A percentile compares a stretch with the other conserved stretches of the same genome.
phyloP scores from a whole-genome alignment of 2,888 invertebrate genomes.

The Adineta ricciae region DNA sequence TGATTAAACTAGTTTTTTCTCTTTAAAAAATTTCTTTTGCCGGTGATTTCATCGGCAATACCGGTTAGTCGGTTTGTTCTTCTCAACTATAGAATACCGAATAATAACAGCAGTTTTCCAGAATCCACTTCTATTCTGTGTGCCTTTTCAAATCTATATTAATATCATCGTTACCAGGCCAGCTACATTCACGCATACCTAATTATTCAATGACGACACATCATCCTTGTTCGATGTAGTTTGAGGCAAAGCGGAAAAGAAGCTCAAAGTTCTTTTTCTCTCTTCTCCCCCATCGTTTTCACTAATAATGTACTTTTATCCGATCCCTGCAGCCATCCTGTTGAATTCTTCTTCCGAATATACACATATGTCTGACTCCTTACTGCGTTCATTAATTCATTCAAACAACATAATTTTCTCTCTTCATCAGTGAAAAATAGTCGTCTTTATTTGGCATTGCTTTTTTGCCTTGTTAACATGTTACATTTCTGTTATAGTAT shows the following conservation, averaged over 20 bases:
- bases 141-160: background rate
- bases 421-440: background rate
- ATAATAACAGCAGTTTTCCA: too few species aligned
- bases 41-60: background rate
- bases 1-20: background rate
- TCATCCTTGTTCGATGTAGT: background rate
- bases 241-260: background rate
- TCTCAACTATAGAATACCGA: too few species aligned
- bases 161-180: background rate
- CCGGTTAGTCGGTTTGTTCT: background rate
- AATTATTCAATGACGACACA: background rate
- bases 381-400: background rate
- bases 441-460: background rate
- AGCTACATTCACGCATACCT: background rate
- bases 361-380: background rate
- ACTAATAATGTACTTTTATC: background rate
- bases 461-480: background rate
- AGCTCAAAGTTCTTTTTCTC: background rate
- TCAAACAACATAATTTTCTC: background rate
- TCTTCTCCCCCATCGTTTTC: background rate
- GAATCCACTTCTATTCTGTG: background rate
- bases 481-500: background rate
- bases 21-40: background rate
- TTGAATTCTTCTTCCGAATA: background rate
- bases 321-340: background rate